Conservation (phyloP, 1,140 invertebrate genomes). For the Myzus persicae region DNA sequence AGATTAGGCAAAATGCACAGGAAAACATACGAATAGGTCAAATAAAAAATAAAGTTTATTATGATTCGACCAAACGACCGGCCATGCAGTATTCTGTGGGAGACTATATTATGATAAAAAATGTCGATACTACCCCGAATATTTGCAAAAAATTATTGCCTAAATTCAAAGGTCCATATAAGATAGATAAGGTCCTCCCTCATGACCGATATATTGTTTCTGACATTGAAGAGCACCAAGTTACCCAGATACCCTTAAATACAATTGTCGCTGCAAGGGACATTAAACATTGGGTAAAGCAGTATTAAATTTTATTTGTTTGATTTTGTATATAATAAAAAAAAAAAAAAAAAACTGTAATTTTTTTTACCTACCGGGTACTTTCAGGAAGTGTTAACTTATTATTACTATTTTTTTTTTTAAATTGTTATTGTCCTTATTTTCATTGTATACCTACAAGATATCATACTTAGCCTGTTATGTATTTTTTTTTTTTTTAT, state of each 20-base stretch:
- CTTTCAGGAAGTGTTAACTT: too few relatives aligned
- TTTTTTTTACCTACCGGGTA: too few relatives aligned
- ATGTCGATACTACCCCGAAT: neutral
- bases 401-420: too few relatives aligned
- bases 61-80: neutral
- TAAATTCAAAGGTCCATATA: neutral
- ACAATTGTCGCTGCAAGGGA: neutral
- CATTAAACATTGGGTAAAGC: neutral
- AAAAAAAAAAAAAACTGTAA: too few relatives aligned
- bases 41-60: neutral
- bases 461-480: too few relatives aligned
- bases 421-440: too few relatives aligned
- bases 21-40: neutral
- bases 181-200: neutral
- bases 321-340: too few relatives aligned
- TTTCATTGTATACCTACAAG: too few relatives aligned
- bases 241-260: neutral
- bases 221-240: constrained; percentile 15
- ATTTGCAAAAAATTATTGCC: neutral
- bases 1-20: neutral
- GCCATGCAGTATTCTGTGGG: neutral
- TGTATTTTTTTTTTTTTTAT: too few relatives aligned
- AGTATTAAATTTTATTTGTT: too few relatives aligned
- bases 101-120: neutral
- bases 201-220: neutral